Conservation (phyloP, 2,797 vertebrate genomes). For the Prunella strophiata region DNA sequence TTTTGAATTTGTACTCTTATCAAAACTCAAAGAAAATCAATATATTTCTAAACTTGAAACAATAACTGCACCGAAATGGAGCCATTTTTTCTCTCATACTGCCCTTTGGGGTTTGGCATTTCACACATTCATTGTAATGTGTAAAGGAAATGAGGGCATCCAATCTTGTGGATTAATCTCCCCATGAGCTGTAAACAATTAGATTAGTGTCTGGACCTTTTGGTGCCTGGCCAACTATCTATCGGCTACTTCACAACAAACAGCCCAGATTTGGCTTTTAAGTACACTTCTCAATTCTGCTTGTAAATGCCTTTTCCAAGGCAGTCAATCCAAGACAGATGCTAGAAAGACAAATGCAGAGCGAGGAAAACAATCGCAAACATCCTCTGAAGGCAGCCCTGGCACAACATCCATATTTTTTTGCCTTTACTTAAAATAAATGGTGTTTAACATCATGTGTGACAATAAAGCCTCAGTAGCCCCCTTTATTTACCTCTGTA, state of each 20-base stretch:
- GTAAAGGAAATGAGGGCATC: constrained; percentile 61
- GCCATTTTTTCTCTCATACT: constrained; percentile 28
- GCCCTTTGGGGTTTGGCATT: constrained; percentile 53
- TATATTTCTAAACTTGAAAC: constrained; percentile 42
- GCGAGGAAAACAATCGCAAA: neutral
- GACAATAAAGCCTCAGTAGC: neutral
- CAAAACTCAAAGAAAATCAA: constrained; percentile 46
- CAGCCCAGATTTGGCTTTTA: constrained; percentile 23
- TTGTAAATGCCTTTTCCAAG: constrained; percentile 23
- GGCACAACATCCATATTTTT: neutral
- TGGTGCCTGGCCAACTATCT: constrained; percentile 50
- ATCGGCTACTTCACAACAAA: constrained; percentile 47
- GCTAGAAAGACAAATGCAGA: neutral
- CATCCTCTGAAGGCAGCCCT: constrained; percentile 28
- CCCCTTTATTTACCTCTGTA: neutral
- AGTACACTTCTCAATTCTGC: constrained; percentile 11
- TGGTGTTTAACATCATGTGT: neutral
- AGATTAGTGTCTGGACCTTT: constrained; percentile 62
- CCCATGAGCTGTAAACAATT: constrained; percentile 64
- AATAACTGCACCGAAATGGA: constrained; percentile 36
- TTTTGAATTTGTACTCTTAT: constrained; percentile 45
- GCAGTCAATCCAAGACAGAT: constrained; percentile 57
- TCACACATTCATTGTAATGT: constrained; percentile 51
- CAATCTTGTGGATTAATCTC: constrained; percentile 62
- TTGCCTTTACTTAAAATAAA: neutral